Percentiles rank a stretch among this genome's conserved stretches.
Evolutionary conservation across 2,797 vertebrate species (phyloP).

Genomic region (Enteromius anoplus): DNA sequence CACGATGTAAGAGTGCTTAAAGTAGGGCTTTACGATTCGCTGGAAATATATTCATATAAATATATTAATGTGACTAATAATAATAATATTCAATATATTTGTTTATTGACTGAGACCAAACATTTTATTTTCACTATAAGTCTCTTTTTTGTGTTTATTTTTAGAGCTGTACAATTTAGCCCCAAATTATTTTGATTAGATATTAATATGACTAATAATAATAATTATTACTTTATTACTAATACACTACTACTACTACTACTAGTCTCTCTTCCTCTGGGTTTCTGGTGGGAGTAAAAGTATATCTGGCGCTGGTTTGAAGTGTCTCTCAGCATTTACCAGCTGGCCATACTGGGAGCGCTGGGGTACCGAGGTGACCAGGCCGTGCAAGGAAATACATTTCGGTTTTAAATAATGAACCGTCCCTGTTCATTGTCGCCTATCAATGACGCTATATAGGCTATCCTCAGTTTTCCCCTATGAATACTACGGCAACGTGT

Average conservation of each 20-base stretch:
- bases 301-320: slow-evolving; percentile 62
- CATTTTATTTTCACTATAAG: not conserved
- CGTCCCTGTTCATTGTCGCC: too few relatives aligned
- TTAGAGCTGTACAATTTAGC: not conserved
- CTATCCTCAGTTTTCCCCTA: too few relatives aligned
- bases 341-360: slow-evolving; percentile 76
- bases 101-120: not conserved
- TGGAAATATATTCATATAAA: not conserved
- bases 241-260: not conserved
- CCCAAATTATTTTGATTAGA: too few relatives aligned
- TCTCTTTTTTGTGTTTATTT: not conserved
- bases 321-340: slow-evolving; percentile 60
- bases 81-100: not conserved
- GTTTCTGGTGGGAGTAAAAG: slow-evolving; percentile 60
- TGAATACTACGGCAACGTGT: too few relatives aligned
- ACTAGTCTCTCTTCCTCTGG: slow-evolving; percentile 7
- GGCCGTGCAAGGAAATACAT: slow-evolving; percentile 64
- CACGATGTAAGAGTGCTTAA: not conserved
- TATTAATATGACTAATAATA: too few relatives aligned
- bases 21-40: not conserved
- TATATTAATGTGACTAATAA: not conserved
- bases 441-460: too few relatives aligned
- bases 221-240: not conserved
- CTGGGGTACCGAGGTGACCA: slow-evolving; percentile 73
- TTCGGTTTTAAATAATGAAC: too few relatives aligned